Percentiles rank a stretch among this genome's conserved stretches.
Evolutionary conservation across 2,113 vertebrate genomes (phyloP).

Genomic region (Erythrolamprus reginae): DNA sequence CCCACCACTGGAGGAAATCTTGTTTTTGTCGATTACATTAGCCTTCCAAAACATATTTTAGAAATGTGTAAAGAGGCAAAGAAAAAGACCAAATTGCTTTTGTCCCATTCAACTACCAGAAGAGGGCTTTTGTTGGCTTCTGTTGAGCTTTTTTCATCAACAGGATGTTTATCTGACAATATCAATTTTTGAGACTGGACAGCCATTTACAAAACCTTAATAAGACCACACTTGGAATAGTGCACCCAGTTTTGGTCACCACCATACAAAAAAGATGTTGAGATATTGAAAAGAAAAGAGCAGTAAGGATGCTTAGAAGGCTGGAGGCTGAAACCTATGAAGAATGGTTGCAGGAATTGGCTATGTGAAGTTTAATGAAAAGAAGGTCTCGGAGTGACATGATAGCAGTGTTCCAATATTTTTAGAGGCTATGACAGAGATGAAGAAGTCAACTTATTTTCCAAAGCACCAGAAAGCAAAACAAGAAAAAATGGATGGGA

Average conservation of each 20-base stretch:
- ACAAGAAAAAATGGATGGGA: not conserved
- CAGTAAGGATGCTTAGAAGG: not conserved
- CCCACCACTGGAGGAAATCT: not conserved
- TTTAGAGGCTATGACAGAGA: not conserved
- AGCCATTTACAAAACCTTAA: not conserved
- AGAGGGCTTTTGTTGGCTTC: not conserved
- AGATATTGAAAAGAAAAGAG: not conserved
- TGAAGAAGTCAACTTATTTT: no score
- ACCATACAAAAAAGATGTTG: not conserved
- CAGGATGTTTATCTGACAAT: not conserved
- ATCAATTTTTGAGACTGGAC: not conserved
- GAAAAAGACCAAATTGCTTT: not conserved
- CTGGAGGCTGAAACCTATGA: not conserved
- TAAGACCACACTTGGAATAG: not conserved
- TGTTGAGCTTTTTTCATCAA: not conserved
- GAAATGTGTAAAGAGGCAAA: not conserved
- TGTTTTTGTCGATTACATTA: not conserved
- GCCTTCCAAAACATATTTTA: not conserved
- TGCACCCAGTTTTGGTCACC: not conserved
- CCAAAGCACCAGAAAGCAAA: not conserved
- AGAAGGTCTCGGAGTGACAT: not conserved
- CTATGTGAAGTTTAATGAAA: no score
- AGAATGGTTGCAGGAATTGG: not conserved
- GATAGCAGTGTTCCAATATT: not conserved
- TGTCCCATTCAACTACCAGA: not conserved